Evolutionary conservation across 1,140 invertebrate genomes (phyloP), one percentile per base, ranked within the genome.

Genomic region (Drosophila parvula): DNA sequence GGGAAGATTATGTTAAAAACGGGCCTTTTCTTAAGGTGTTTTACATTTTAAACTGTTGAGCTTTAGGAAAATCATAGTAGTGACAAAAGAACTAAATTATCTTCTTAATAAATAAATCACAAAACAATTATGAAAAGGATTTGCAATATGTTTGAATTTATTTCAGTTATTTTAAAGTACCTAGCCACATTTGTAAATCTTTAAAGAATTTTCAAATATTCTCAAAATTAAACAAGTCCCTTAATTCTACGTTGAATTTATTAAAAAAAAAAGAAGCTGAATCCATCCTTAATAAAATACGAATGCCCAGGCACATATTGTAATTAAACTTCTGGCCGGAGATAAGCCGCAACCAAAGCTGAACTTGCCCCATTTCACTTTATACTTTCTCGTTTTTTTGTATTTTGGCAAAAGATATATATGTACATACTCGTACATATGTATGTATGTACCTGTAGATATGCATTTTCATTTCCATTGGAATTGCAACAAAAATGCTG

Each of bases 401-500:
- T 22, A 22, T 38, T 40, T 67, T 61, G 32, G 22, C 40, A 9
- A 36, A 3, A 45, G 38, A 55, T 51, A 62, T 51, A 36, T 40
- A 18, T 43, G 22, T 22, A 22, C 22, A 22, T 22, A n/a, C n/a
- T n/a, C n/a, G n/a, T n/a, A n/a, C n/a, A n/a, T n/a, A n/a, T n/a
- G n/a, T n/a, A 45, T 27, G 4, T 47, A 30, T 5, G 34, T 67
- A 38, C 40, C 14, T 40, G 30, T 14, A 28, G n/a, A 12, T 47
- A 38, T 71, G 14, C 30, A 59, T 70, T 47, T 34, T 12, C 41
- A 68, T 43, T 70, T 73, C 38, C 44, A 73, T 71, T 40, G 51
- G 10, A 71, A 71, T 43, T 47, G 69, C 69, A 59, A 48, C 77
- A 80, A 70, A 70, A 80, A 56, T 80, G 78, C 78, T 81, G 78